Conservation (phyloP, 1,140 invertebrate species). For the Bombus waltoni region DNA sequence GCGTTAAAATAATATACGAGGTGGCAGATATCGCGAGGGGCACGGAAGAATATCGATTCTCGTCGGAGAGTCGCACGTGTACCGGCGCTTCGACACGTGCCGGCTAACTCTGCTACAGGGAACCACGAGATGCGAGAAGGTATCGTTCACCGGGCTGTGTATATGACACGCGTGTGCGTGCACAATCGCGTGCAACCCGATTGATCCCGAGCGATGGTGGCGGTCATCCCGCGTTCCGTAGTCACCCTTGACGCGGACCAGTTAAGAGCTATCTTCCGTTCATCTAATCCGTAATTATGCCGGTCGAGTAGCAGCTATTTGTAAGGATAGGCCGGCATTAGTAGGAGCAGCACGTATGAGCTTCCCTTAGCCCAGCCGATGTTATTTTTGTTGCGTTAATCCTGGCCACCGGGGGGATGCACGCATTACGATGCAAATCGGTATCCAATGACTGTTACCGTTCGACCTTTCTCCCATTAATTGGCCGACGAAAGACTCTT, state of each 20-base stretch:
- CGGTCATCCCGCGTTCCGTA: conserved; percentile 51
- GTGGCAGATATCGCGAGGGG: conserved; percentile 15
- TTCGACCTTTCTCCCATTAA: conserved; percentile 18
- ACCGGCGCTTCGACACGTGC: conserved; percentile 54
- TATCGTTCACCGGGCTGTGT: conserved; percentile 5
- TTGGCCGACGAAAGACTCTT: too few relatives aligned
- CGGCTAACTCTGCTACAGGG: conserved; percentile 13
- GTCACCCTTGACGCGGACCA: conserved; percentile 59
- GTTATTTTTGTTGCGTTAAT: conserved; percentile 38
- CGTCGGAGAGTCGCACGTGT: conserved; percentile 47
- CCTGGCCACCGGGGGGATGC: background rate
- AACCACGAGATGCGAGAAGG: conserved; percentile 43
- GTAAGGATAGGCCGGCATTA: conserved; percentile 45
- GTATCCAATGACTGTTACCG: background rate
- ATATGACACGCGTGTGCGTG: conserved; percentile 40
- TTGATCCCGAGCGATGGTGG: conserved; percentile 58
- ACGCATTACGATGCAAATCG: conserved; percentile 38
- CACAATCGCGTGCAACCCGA: conserved; percentile 30
- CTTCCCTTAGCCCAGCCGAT: background rate
- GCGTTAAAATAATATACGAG: conserved; percentile 60
- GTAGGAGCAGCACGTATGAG: conserved; percentile 16
- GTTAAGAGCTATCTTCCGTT: conserved; percentile 66
- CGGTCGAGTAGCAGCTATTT: conserved; percentile 53
- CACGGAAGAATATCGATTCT: conserved; percentile 61
- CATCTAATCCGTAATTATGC: conserved; percentile 76